Evolutionary conservation across 2,113 vertebrate genomes (phyloP), one percentile per base, ranked within the genome.

Genomic region (Dasypus novemcinctus): DNA sequence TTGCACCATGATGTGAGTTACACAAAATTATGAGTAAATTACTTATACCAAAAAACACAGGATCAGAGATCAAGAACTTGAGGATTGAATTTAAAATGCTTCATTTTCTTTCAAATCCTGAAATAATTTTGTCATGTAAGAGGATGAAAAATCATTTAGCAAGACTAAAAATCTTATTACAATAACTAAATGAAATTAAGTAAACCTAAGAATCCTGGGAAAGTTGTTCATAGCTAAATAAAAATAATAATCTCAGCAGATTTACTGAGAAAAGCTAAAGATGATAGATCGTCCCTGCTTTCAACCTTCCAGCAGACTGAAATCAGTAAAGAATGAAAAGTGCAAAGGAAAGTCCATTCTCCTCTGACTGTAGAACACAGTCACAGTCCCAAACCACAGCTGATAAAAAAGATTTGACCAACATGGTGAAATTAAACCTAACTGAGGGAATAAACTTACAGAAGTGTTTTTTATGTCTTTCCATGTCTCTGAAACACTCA

Each of bases 241-340:
- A 88, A 81, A 87, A 90, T 66, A 21, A 52, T 86, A 86, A 86
- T 41, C 66, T 84, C 95, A 78, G 46, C 18, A 83, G 3, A 72
- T 36, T 29, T 75, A 31, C 9, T 95, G 31, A 11, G 31, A 36
- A 76, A 59, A 71, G 33, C 74, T 94, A 92, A 90, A 79, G 43
- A 74, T 59, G 29, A 71, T 61, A 90, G 18, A 76, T 93, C 27
- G 59, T 0, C 0, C 13, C 25, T 74, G 27, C 57, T 54, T 90
- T 72, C 66, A 72, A 1, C 3, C 93, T 95, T 82, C 17, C n/a
- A 87, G 59, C 5, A 46, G 23, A 66, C 6, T 9, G 1, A 87
- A 82, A 79, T 89, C 74, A 85, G 4, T 85, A 41, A 41, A 90
- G 49, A 78, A 87, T 41, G 7, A 74, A 61, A 86, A 59, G 31